Evolutionary conservation across 1,140 invertebrate genomes (phyloP).

Genomic region (Phocides pigmalion): DNA sequence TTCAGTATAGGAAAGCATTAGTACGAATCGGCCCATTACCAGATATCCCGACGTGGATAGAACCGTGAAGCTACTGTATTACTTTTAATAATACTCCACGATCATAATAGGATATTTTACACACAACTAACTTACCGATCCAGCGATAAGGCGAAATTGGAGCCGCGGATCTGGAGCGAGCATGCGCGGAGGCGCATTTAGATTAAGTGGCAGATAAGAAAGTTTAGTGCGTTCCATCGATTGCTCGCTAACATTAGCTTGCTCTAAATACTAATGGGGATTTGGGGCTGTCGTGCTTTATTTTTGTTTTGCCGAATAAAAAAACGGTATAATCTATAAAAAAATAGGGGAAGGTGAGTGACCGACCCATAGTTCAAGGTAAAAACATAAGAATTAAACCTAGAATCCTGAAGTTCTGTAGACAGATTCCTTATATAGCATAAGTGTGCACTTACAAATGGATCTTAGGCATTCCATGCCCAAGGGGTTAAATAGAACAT

Average conservation of each 20-base stretch:
- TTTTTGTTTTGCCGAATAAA: conserved; percentile 1
- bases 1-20: too few relatives aligned
- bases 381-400: too few relatives aligned
- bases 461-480: too few relatives aligned
- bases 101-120: conserved; percentile 28
- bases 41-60: too few relatives aligned
- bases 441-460: too few relatives aligned
- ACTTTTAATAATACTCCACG: conserved; percentile 10
- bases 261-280: conserved; percentile 28
- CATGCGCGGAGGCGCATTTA: conserved; percentile 34
- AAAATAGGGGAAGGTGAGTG: too few relatives aligned
- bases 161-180: conserved; percentile 24
- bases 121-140: conserved; percentile 29
- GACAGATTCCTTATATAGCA: too few relatives aligned
- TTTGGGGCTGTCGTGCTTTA: conserved; percentile 1
- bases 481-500: too few relatives aligned
- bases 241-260: conserved; percentile 24
- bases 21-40: too few relatives aligned
- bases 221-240: conserved; percentile 35
- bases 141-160: conserved; percentile 26
- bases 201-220: conserved; percentile 42
- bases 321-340: too few relatives aligned
- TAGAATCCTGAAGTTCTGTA: too few relatives aligned
- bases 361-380: too few relatives aligned
- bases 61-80: background rate